Evolutionary conservation across 2,888 invertebrate species (phyloP).

Genomic region (Ornithoptera priamus): DNA sequence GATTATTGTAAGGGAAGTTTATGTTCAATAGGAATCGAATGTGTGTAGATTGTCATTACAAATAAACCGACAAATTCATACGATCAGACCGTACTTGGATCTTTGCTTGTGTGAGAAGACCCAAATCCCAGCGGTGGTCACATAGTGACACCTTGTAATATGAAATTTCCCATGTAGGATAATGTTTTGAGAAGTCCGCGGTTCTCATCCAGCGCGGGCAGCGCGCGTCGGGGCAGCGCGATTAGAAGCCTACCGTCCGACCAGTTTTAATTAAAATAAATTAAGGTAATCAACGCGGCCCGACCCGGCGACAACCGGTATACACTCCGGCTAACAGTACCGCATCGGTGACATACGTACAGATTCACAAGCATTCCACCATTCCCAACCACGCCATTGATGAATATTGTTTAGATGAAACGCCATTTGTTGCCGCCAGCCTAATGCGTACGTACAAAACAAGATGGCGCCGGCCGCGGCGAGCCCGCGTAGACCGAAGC

Average conservation of each 20-base stretch:
- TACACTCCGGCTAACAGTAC: slow-evolving; percentile 19
- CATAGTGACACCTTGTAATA: no score
- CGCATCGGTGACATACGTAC: slow-evolving; percentile 4
- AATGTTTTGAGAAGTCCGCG: not conserved
- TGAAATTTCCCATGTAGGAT: no score
- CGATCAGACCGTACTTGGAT: no score
- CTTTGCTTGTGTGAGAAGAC: no score
- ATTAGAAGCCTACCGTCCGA: slow-evolving; percentile 35
- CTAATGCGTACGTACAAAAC: not conserved
- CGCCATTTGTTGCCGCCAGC: not conserved
- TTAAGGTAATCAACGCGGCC: slow-evolving; percentile 37
- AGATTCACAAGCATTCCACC: slow-evolving; percentile 4
- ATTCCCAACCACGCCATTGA: not conserved
- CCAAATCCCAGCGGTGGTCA: no score
- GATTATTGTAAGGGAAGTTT: no score
- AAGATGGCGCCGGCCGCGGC: slow-evolving; percentile 16
- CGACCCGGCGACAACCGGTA: slow-evolving; percentile 25
- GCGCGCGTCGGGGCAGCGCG: slow-evolving; percentile 6
- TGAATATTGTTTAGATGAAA: not conserved
- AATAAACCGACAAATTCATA: no score
- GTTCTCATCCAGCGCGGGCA: slow-evolving; percentile 3
- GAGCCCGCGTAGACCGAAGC: no score
- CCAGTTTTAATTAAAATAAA: slow-evolving; percentile 46
- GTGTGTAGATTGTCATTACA: no score
- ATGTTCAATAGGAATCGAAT: no score